Conservation (phyloP, 2,113 vertebrate genomes). For the Anser cygnoides region DNA sequence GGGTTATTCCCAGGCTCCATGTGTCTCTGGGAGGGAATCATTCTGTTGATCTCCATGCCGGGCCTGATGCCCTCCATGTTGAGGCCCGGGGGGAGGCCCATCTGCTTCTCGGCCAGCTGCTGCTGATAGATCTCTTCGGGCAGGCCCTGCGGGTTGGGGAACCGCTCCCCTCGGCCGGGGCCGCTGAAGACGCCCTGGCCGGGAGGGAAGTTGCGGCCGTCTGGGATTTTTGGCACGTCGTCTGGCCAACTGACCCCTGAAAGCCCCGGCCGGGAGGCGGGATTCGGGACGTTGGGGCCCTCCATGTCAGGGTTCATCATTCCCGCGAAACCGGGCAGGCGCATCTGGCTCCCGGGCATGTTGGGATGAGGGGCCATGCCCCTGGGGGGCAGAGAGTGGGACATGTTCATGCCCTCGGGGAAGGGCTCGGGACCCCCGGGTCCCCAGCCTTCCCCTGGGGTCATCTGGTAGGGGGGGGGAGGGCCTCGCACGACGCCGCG, state of each 20-base stretch:
- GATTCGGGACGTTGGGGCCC: slow-evolving; percentile 83
- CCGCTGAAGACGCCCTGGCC: slow-evolving; percentile 92
- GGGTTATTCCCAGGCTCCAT: slow-evolving; percentile 90
- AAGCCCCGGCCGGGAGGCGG: slow-evolving; percentile 84
- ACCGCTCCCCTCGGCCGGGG: slow-evolving; percentile 92
- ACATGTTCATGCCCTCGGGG: slow-evolving; percentile 88
- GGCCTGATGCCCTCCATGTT: slow-evolving; percentile 85
- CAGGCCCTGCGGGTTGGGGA: slow-evolving; percentile 92
- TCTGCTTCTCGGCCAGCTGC: slow-evolving; percentile 91
- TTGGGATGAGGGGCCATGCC: slow-evolving; percentile 90
- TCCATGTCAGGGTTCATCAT: slow-evolving; percentile 98
- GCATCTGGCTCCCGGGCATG: slow-evolving; percentile 83
- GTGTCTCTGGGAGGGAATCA: slow-evolving; percentile 91
- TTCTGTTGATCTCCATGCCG: slow-evolving; percentile 88
- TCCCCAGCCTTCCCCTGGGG: slow-evolving; percentile 92
- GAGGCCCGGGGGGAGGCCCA: slow-evolving; percentile 90
- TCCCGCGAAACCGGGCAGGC: slow-evolving; percentile 92
- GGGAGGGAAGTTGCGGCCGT: slow-evolving; percentile 90
- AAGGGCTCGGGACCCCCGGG: slow-evolving; percentile 89
- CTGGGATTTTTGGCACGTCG: slow-evolving; percentile 95
- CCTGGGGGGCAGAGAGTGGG: slow-evolving; percentile 87
- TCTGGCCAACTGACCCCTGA: slow-evolving; percentile 93
- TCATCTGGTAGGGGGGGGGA: slow-evolving; percentile 96
- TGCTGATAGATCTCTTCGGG: slow-evolving; percentile 96
- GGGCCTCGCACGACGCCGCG: slow-evolving; percentile 92